These are phyloP conservation scores for Grantiella picta DNA, from an alignment of 2,113 vertebrate species.

Conservation along the genomic window DNA sequence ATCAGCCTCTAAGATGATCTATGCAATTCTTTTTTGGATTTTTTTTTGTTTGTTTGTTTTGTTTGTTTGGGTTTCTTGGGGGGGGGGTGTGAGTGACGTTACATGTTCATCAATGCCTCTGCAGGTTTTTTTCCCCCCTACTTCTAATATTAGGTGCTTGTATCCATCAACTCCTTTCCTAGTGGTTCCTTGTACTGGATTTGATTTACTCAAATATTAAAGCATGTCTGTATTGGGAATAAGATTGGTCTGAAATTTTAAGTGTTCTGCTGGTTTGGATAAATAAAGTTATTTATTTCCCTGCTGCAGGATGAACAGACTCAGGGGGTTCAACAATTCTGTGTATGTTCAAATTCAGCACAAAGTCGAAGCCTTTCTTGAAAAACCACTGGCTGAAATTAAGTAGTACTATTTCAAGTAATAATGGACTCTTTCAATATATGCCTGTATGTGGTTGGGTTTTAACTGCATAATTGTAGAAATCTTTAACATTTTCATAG, in stretches of 20 bases:
- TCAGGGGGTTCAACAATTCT: background rate
- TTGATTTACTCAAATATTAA: background rate
- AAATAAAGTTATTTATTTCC: background rate
- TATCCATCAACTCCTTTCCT: background rate
- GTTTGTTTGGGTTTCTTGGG: no score
- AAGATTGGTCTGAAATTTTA: background rate
- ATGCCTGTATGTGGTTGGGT: background rate
- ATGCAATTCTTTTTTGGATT: background rate
- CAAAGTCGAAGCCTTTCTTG: background rate
- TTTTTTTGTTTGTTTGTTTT: background rate
- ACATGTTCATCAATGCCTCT: background rate
- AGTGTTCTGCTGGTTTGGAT: background rate
- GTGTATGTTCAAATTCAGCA: background rate
- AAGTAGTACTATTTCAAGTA: background rate
- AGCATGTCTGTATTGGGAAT: background rate
- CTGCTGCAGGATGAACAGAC: background rate
- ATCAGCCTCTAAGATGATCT: background rate
- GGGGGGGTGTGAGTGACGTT: background rate
- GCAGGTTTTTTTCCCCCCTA: rapidly evolving
- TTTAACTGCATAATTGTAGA: background rate
- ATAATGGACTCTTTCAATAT: background rate
- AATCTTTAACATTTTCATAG: background rate
- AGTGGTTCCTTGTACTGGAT: background rate
- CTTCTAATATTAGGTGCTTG: background rate
- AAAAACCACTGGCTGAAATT: background rate